Base-by-base conservation (phyloP, 2,888 invertebrate species). In the Chloromyia formosa region DNA sequence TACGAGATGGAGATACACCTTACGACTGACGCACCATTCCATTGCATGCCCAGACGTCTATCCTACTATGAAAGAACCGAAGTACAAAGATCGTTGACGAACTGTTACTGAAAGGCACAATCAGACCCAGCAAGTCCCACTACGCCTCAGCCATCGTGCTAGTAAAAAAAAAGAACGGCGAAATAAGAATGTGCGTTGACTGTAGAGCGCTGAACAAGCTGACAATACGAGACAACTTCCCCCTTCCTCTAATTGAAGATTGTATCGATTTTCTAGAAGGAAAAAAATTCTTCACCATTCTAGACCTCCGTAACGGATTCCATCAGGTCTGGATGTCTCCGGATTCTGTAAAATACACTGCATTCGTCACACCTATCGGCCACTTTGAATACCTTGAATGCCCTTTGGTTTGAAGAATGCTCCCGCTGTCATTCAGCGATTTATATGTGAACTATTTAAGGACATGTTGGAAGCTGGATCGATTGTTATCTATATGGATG, bases 401-500 rank as follows among this genome's bases (percentile, higher is more conserved):
- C 78, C 78, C 9, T 79, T 78, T 60, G 78, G 76, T 0, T 71
- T 77, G 42, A 75, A 73, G 45, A 78, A 78, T 62, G 77, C 75
- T 23, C 77, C 79, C 0, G 75, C 78, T 68, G 75, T 78, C 7
- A 79, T 79, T 71, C 77, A 78, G 61, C 76, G 76, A 66, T 58
- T 75, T 49, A 78, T 79, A 42, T 68, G 75, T 56, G 53, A 75
- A n/a, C 77, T 78, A 54, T 77, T 80, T 58, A 12, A 53, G 27
- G 74, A 77, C 27, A 75, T 77, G 16, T 71, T 79, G 49, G 49
- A 69, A 22, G 75, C 74, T 0, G 77, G 77, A 7, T 76, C 76
- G 61, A 56, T 79, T 14, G 54, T 77, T 1, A 75, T 80, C 22
- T 80, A 80, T 75, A 77, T 80, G 73, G 80, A 80, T 68, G 80